phyloP scores from a whole-genome alignment of 2,113 vertebrate genomes.

The Peromyscus polionotus region DNA sequence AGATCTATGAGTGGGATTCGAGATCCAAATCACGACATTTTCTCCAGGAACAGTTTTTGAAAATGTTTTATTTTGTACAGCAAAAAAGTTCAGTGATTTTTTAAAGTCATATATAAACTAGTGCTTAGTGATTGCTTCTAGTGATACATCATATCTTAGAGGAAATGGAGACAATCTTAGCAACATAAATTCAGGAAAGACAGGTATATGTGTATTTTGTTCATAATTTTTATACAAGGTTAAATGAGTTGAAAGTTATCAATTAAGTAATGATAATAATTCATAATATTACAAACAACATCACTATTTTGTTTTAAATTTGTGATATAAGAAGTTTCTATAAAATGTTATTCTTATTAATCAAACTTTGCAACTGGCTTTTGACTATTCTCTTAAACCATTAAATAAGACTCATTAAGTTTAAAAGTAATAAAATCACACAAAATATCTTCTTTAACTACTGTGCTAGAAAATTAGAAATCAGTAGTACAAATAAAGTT shows the following conservation, averaged over 20 bases:
- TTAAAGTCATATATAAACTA: not conserved
- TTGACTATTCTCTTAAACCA: not conserved
- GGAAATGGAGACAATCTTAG: not conserved
- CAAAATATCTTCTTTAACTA: not conserved
- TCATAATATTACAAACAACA: not conserved
- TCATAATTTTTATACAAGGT: not conserved
- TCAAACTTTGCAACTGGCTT: not conserved
- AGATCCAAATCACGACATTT: not conserved
- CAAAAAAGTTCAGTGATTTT: not conserved
- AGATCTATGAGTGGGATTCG: not conserved
- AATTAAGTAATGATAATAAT: not conserved
- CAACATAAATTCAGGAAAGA: not conserved
- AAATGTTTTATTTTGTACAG: not conserved
- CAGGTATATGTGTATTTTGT: not conserved
- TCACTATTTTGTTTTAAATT: not conserved
- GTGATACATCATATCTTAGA: not conserved
- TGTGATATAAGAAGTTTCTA: not conserved
- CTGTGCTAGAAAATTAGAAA: not conserved
- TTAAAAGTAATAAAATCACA: not conserved
- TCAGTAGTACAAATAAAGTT: slow-evolving; percentile 6
- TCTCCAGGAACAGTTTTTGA: not conserved
- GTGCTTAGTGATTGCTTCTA: not conserved
- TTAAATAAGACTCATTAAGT: not conserved
- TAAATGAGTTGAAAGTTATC: not conserved
- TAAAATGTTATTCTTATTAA: not conserved